phyloP scores from a whole-genome alignment of 2,797 vertebrate species.

The Pelochelys cantorii region DNA sequence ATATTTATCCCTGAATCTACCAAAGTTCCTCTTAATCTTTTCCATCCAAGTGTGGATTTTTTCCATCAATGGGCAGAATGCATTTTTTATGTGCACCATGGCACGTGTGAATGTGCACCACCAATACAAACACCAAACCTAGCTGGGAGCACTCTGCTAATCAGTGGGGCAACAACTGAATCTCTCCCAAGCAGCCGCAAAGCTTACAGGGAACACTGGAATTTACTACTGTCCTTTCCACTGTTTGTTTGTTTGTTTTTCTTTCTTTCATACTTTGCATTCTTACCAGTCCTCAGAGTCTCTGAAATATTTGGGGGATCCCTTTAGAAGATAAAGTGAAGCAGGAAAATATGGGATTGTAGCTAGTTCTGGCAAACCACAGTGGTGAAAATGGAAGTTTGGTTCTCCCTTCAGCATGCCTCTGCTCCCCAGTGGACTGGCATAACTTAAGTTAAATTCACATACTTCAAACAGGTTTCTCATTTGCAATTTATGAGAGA shows the following conservation, averaged over 20 bases:
- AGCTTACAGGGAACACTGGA: too few relatives aligned
- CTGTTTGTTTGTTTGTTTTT: background rate
- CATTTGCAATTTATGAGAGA: constrained; percentile 66
- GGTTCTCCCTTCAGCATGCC: background rate
- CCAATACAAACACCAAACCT: too few relatives aligned
- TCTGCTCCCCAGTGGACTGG: constrained; percentile 14
- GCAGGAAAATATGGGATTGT: background rate
- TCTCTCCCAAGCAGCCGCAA: too few relatives aligned
- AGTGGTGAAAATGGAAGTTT: constrained; percentile 32
- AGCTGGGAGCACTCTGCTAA: too few relatives aligned
- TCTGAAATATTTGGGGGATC: background rate
- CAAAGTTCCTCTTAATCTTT: too few relatives aligned
- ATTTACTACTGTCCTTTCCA: background rate
- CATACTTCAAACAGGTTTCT: constrained; percentile 55
- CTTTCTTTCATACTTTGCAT: background rate
- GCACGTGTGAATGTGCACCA: too few relatives aligned
- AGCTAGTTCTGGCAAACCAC: constrained; percentile 19
- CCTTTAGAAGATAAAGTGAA: background rate
- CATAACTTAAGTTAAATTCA: constrained; percentile 44
- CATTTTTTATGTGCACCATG: too few relatives aligned
- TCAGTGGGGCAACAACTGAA: too few relatives aligned
- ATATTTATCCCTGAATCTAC: background rate
- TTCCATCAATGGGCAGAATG: too few relatives aligned
- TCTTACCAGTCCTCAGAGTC: background rate
- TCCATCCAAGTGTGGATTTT: too few relatives aligned